Base-by-base conservation (phyloP, 2,888 invertebrate genomes). In the Drosophila parthenogenetica region DNA sequence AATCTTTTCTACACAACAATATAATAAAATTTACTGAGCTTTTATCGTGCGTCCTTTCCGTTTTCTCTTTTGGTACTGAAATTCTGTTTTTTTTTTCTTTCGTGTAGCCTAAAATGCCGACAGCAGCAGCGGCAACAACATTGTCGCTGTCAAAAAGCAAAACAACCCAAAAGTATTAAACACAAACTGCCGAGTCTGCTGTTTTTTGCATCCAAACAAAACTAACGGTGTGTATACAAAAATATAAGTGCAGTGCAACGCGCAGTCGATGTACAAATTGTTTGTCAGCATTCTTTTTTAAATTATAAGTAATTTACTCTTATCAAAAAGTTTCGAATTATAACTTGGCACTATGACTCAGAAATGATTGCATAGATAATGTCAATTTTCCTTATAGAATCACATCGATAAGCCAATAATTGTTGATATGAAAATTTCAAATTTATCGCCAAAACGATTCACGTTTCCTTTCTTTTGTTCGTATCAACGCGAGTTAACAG, bases 31-130 rank as follows among this genome's bases (percentile, higher is more conserved):
- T 29, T 8, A 29, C 29, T 29, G 29, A 46, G 42, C 40, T 16
- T 42, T 58, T 54, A 49, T 62, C 2, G 16, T 17, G 25, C 46
- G 22, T 73, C 62, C 58, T 59, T 68, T 35, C 35, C 40, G 17
- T 11, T 2, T 50, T 45, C 67, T 17, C 40, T 50, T 54, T 46
- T 54, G 16, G 29, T 16, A 13, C 22, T 32, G n/a, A 8, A 40
- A 22, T 51, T 59, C 58, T 14, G 19, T 11, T 54, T 11, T 2
- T 29, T 29, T 25, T 29, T 25, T 25, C 0, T 25, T 25, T 29
- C 8, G 5, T 29, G 29, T 54, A 48, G n/a, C 16, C 32, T 43
- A 32, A 59, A 40, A 29, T 25, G 32, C 22, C 29, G n/a, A 10
- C 17, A 16, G n/a, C 37, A 40, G 42, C 25, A 48, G 11, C 37